Base-by-base conservation (phyloP, 2,888 invertebrate genomes). In the Auanema sp. region DNA sequence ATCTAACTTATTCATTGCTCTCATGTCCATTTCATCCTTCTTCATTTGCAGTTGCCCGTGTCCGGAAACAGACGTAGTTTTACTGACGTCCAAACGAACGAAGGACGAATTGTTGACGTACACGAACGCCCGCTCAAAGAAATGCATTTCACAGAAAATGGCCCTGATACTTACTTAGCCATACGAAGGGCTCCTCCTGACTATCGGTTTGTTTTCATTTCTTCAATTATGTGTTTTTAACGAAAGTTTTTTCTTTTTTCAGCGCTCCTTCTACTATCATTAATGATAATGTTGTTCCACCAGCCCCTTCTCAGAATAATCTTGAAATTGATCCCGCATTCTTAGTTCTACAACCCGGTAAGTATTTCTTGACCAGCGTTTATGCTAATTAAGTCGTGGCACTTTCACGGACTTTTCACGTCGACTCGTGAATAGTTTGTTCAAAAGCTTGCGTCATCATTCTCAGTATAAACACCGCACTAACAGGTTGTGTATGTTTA, bases 131-230 rank as follows among this genome's bases (percentile, higher is more conserved):
- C 21, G 47, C 47, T 18, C 3, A 47, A 18, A 47, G 50, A 51
- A 18, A 56, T 63, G 52, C 41, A 40, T 21, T 41, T 51, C 41
- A 53, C 42, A 8, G 58, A 51, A 24, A 63, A 58, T 24, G 58
- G 58, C 1, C 53, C 53, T 11, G 58, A 63, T 25, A 58, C 53
- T 24, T 63, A 58, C 53, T 40, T 60, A 18, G 52, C 60, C 11
- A 14, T 65, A 12, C n/a, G 52, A 41, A 59, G 60, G 86, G 86
- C 51, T 85, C 52, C 63, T 33, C 47, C 63, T 33, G 63, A 63
- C 43, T 63, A 63, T 18, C 44, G 54, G 58, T 62, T n/a, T 40
- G 61, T 61, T 18, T 3, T 47, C 21, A 18, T 16, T 18, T 47
- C 47, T 47, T 21, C 8, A 3, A 18, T 47, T 47, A 47, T 16